Evolutionary conservation across 2,797 vertebrate species (phyloP), one percentile per base, ranked within the genome.

Genomic region (Centropyge bicolor): DNA sequence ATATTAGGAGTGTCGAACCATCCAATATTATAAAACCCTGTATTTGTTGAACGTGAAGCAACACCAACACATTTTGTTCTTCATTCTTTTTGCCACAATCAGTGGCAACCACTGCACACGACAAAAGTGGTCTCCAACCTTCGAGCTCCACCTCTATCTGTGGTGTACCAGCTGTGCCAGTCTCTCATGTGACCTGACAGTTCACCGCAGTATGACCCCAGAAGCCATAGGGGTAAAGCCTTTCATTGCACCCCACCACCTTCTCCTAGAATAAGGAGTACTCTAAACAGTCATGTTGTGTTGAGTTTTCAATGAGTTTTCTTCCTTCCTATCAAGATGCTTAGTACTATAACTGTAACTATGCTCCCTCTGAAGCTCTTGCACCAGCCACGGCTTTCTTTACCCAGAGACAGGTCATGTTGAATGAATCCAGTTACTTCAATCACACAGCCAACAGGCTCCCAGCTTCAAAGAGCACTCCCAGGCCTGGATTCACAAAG

Each of bases 341-440:
- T 20, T 35, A n/a, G 35, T 27, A 20, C 10, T 6, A 20, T 16
- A 31, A 31, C 40, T 38, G 17, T 63, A 17, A 56, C 11, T 17
- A 6, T 56, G 40, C 3, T 51, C 10, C 22, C 31, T 35, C 35
- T 62, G 19, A 24, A 68, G 41, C 48, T 56, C 10, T 35, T 24
- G 6, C 38, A 8, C 48, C 11, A 48, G 31, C 49, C 3, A 5
- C 19, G 19, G 43, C 17, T 60, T 43, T 56, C 35, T 76, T 49
- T 61, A 35, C 41, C 20, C 62, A 46, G 46, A 38, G 8, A 20
- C 16, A 46, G 54, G 20, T 59, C 57, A 40, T 55, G 41, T 12
- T 76, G 49, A 74, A 64, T 43, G 52, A 43, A 51, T 45, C 51
- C 56, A 69, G 20, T 36, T 56, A 31, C 38, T 69, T 69, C 73